Base-by-base conservation (phyloP, 2,113 vertebrate species). In the Cercopithecus mona region DNA sequence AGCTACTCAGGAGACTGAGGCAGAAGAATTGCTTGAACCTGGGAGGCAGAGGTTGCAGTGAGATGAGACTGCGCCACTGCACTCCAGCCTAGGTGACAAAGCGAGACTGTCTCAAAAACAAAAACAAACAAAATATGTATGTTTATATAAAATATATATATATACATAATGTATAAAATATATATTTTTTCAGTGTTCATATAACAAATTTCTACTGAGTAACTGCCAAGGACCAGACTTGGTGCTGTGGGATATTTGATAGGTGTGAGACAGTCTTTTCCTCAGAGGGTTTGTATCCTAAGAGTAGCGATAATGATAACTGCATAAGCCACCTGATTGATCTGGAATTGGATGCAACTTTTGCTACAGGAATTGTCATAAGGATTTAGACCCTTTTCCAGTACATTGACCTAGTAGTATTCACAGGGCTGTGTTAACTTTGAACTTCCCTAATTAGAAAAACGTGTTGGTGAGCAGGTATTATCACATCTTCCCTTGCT, bases 401-500 rank as follows among this genome's bases (percentile, higher is more conserved):
- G n/a, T 91, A 3, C 6, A 1, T 80, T 27, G 23, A 50, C n/a
- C 14, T 43, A 35, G 27, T 43, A 38, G 32, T 70, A 16, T 76
- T 55, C 17, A 84, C 25, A 45, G 82, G 20, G 18, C 40, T 35
- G 4, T 76, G 73, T 14, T 12, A 73, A 11, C 16, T 92, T 86
- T 22, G 52, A 17, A 25, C 16, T 81, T 95, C 64, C 40, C 22
- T 30, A 27, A 68, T 64, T 48, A 64, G 79, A 79, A 95, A 89
- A 85, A n/a, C 8, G 6, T 57, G 16, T 83, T 78, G 23, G 11
- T 64, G 45, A 78, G 48, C 22, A 68, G 59, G 27, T 57, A 59
- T 81, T 75, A 79, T 70, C 55, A 93, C n/a, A 61, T 84, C 55
- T 95, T 92, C 14, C 5, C 38, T 89, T 91, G 68, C 30, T 97